Evolutionary conservation across 2,797 vertebrate species (phyloP).

Genomic region (Rhyacichthys aspro): DNA sequence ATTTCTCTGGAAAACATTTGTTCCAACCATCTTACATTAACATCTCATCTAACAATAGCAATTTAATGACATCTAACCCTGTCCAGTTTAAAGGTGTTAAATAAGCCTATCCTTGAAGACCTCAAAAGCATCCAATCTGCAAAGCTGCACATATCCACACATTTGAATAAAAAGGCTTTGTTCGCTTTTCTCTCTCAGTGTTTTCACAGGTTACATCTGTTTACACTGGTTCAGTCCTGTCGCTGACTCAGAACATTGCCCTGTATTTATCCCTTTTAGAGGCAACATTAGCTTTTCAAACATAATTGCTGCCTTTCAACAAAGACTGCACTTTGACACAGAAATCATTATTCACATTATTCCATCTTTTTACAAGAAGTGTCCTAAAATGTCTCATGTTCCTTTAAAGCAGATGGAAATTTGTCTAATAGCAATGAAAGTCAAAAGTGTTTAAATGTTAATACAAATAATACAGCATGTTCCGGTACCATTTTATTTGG

Average conservation of each 20-base stretch:
- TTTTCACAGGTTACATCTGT: background rate
- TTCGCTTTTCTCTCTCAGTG: background rate
- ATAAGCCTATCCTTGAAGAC: background rate
- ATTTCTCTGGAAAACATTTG: too few species aligned
- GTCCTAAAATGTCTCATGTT: too few species aligned
- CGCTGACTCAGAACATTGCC: background rate
- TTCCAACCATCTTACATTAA: too few species aligned
- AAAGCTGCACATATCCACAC: background rate
- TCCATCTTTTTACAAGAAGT: too few species aligned
- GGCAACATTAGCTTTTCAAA: conserved; percentile 1
- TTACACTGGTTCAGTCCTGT: background rate
- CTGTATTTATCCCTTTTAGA: conserved; percentile 1
- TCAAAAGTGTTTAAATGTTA: too few species aligned
- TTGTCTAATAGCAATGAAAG: too few species aligned
- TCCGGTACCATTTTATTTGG: too few species aligned
- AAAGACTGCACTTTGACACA: background rate
- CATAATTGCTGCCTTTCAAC: conserved; percentile 3
- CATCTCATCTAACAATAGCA: too few species aligned
- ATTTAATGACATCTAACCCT: too few species aligned
- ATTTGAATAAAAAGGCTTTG: background rate
- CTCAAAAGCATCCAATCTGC: too few species aligned
- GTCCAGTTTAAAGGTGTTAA: too few species aligned
- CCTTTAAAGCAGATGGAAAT: background rate
- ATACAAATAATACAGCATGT: too few species aligned
- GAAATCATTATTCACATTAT: background rate